Conservation (phyloP, 1,140 invertebrate species). For the Trichonephila clavipes region DNA sequence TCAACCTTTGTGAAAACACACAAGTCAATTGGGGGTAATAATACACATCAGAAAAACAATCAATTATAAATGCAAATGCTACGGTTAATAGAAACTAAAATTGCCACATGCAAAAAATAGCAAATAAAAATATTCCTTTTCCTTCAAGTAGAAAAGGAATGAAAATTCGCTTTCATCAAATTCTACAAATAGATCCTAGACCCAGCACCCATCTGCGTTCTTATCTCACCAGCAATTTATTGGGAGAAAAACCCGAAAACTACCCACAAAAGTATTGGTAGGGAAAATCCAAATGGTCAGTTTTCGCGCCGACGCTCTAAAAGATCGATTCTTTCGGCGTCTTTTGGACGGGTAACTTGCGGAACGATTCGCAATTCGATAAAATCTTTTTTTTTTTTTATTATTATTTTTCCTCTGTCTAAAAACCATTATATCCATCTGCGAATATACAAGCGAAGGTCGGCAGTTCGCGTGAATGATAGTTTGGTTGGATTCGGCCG, state of each 20-base stretch:
- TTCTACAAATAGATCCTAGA: not conserved
- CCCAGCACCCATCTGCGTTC: not conserved
- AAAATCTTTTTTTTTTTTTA: not conserved
- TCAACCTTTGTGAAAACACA: too few relatives aligned
- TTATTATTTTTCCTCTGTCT: not conserved
- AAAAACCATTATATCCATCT: slow-evolving; percentile 32
- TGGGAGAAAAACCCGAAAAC: slow-evolving; percentile 17
- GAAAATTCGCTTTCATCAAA: not conserved
- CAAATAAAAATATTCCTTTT: too few relatives aligned
- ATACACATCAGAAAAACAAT: too few relatives aligned
- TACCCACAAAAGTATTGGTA: slow-evolving; percentile 8
- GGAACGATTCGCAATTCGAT: slow-evolving; percentile 35
- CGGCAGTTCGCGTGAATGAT: not conserved
- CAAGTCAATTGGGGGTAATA: too few relatives aligned
- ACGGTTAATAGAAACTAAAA: too few relatives aligned
- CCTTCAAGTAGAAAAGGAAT: too few relatives aligned
- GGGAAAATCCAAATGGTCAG: slow-evolving; percentile 35
- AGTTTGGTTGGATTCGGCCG: not conserved
- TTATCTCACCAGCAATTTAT: not conserved
- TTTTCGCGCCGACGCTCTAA: not conserved
- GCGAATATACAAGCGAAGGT: not conserved
- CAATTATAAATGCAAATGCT: too few relatives aligned
- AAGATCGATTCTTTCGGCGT: slow-evolving; percentile 5
- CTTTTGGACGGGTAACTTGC: not conserved
- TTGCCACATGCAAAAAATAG: too few relatives aligned